Evolutionary conservation across 1,140 invertebrate genomes (phyloP), one percentile per base, ranked within the genome.

Genomic region (Tribolium madens): DNA sequence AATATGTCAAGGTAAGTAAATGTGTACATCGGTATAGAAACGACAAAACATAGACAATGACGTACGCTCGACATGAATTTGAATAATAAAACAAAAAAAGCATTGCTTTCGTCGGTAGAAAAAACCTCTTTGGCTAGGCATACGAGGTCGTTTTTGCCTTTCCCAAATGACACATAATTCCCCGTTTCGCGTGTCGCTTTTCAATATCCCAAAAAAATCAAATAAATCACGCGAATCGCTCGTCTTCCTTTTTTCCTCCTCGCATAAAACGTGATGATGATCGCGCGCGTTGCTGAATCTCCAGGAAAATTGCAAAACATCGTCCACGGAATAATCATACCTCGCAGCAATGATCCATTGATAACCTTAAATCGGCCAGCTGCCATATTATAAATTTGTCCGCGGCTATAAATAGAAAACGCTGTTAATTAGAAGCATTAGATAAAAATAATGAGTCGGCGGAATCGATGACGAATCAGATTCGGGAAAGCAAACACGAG

Each of bases 391-490:
- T 64, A 64, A 64, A 64, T 64, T 33, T 64, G 10, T 14, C 57
- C 17, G 36, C 36, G 57, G 12, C 57, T 64, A 64, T 33, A 64
- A 64, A 64, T 64, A 64, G 57, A 14, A 26, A 33, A 31, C 12
- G 26, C 13, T 33, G 26, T 33, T 64, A 64, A 64, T 64, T 64
- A 64, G 26, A 64, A 64, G 12, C 57, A 18, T 64, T 64, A 64
- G 57, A 64, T 64, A 64, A 64, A 64, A 64, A 64, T 64, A 64
- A 64, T 64, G 57, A 64, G 21, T 33, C 57, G 57, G 57, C 17
- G 57, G 57, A 64, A 31, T 64, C 57, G 57, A 64, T 64, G 57
- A 64, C 21, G 57, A 64, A 64, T 64, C 57, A 64, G 26, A 33
- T 64, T 64, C 26, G 57, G 57, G 31, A 33, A 64, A 26, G 7